phyloP scores from a whole-genome alignment of 2,113 vertebrate species.

The Rhizomys pruinosus region DNA sequence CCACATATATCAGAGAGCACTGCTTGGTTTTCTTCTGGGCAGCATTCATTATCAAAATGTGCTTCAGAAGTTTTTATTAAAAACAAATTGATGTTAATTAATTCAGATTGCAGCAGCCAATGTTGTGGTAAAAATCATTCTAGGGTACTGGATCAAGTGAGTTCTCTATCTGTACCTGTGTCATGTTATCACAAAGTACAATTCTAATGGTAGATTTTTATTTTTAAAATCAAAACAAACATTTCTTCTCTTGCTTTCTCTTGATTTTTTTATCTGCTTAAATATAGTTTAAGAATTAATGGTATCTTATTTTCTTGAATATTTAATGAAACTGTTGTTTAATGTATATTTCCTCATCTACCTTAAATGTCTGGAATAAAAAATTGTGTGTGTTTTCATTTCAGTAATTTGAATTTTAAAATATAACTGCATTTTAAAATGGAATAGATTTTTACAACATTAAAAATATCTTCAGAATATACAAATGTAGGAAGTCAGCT shows the following conservation, averaged over 20 bases:
- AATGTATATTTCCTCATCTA: neutral
- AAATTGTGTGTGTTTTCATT: constrained; percentile 12
- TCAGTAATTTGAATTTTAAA: constrained; percentile 13
- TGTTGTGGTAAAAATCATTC: constrained; percentile 65
- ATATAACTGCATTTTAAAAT: neutral
- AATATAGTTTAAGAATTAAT: neutral
- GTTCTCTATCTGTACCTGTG: neutral
- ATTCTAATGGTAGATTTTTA: constrained; percentile 7
- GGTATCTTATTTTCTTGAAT: neutral
- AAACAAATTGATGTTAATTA: constrained; percentile 85
- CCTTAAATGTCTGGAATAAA: neutral
- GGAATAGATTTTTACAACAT: neutral
- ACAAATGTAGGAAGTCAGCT: constrained; percentile 3
- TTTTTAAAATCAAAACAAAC: constrained; percentile 23
- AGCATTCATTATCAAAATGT: constrained; percentile 82
- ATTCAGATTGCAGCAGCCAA: constrained; percentile 75
- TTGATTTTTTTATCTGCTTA: too few species aligned
- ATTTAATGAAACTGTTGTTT: neutral
- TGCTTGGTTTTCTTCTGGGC: constrained; percentile 80
- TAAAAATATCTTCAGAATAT: neutral
- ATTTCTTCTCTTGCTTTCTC: neutral
- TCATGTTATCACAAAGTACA: constrained; percentile 41
- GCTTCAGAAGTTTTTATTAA: constrained; percentile 83
- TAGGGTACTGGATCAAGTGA: constrained; percentile 53
- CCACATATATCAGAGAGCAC: constrained; percentile 81